Conservation (phyloP, 2,797 vertebrate species). For the Rallus crepitans region DNA sequence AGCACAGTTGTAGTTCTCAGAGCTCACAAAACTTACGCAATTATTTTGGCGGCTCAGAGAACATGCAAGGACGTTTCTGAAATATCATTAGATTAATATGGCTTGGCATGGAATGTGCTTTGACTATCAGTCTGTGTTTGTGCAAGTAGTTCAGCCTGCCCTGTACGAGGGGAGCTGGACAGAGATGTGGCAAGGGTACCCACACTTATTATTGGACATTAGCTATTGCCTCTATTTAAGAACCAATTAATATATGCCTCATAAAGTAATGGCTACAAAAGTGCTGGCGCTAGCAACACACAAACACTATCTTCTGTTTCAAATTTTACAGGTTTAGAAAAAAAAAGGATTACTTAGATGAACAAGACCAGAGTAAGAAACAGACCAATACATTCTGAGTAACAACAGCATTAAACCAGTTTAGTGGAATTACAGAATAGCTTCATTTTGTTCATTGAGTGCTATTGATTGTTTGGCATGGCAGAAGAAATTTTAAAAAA, state of each 20-base stretch:
- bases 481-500: conserved; percentile 40
- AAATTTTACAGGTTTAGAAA: conserved; percentile 68
- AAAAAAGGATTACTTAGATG: conserved; percentile 70
- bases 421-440: conserved; percentile 67
- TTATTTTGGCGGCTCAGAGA: conserved; percentile 23
- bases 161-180: neutral
- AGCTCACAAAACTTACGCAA: conserved; percentile 16
- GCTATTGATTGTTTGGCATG: conserved; percentile 76
- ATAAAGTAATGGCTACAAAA: neutral
- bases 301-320: conserved; percentile 67
- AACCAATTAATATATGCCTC: neutral
- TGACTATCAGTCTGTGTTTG: conserved; percentile 22
- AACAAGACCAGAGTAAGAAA: conserved; percentile 63
- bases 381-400: conserved; percentile 70
- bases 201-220: neutral
- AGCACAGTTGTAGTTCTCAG: conserved; percentile 1
- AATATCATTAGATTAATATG: neutral
- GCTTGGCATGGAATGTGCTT: conserved; percentile 19
- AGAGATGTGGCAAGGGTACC: neutral
- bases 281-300: neutral
- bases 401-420: conserved; percentile 58
- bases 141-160: neutral
- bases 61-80: conserved; percentile 5
- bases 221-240: neutral
- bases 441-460: conserved; percentile 64